Evolutionary conservation across 1,140 invertebrate genomes (phyloP), one percentile per base, ranked within the genome.

Genomic region (Hypsibius dujardini): DNA sequence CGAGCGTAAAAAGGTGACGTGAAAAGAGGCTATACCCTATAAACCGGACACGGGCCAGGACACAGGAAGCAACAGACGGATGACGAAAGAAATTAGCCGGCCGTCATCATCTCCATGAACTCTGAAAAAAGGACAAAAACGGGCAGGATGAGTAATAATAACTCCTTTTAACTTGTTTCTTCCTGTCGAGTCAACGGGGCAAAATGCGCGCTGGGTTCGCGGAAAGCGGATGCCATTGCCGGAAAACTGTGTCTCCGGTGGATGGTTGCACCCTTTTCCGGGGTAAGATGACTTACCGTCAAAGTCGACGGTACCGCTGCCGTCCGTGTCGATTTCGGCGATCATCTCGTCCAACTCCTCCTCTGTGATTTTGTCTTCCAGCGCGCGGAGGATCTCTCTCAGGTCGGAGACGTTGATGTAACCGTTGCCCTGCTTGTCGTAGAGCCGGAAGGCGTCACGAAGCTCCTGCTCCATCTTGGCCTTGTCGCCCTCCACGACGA

Each of bases 71-170:
- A 28, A 47, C n/a, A 47, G 47, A 47, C 12, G 28, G 46, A 70
- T 70, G 47, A 14, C 15, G 7, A 2, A 12, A 14, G n/a, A 15
- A n/a, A n/a, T 86, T 88, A 89, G 86, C 91, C 88, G 80, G 89
- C 90, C 73, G 89, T 91, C 90, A 92, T 92, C 90, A 92, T 92
- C 80, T 91, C 90, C 89, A 92, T 91, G 82, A 92, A 92, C 84
- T 92, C 89, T 91, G 84, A 72, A 88, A 89, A 71, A 71, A 75
- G 77, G 81, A 74, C 70, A 50, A 73, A 50, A 60, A 59, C 59
- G 47, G 69, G 47, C 46, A 59, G 69, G 59, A n/a, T 59, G 60
- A 73, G 47, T 42, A 47, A 40, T 3, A n/a, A n/a, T n/a, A n/a
- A n/a, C n/a, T n/a, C n/a, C n/a, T n/a, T n/a, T n/a, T 46, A 70